A percentile compares a stretch with the other conserved stretches of the same genome.
These are phyloP conservation scores for Ophion ellenae DNA, from an alignment of 2,888 invertebrate genomes.

Conservation along the genomic window DNA sequence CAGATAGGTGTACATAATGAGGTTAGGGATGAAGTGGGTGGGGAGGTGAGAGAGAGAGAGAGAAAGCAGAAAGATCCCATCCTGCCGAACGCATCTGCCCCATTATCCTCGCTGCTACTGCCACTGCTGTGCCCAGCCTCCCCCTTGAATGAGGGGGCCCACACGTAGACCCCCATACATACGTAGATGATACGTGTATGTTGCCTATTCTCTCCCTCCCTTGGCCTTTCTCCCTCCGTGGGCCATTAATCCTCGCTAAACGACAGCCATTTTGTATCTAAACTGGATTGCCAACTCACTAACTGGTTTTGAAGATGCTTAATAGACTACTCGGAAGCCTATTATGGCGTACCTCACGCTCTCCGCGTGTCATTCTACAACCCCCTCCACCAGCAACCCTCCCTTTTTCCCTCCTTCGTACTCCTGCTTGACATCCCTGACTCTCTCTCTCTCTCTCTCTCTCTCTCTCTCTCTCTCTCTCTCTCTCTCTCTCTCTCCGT, in stretches of 20 bases:
- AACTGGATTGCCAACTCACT: constrained; percentile 84
- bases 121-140: constrained; percentile 40
- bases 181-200: background rate
- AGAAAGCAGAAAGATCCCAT: constrained; percentile 63
- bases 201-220: constrained; percentile 27
- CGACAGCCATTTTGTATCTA: constrained; percentile 84
- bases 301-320: constrained; percentile 83
- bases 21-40: constrained; percentile 67
- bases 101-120: constrained; percentile 79
- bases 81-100: constrained; percentile 82
- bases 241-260: constrained; percentile 84
- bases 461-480: background rate
- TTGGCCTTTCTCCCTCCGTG: constrained; percentile 76
- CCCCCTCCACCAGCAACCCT: constrained; percentile 47
- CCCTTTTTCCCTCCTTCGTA: constrained; percentile 18
- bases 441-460: background rate
- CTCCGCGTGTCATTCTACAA: constrained; percentile 77
- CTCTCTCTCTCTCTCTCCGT: background rate
- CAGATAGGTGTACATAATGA: constrained; percentile 82
- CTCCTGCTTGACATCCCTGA: background rate
- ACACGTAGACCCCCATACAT: background rate
- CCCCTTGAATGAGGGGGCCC: constrained; percentile 5
- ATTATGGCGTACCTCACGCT: constrained; percentile 78
- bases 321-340: constrained; percentile 82
- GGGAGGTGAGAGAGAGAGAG: constrained; percentile 42